These are phyloP conservation scores for Tachina grossa DNA, from an alignment of 2,888 invertebrate genomes.

Conservation along the genomic window DNA sequence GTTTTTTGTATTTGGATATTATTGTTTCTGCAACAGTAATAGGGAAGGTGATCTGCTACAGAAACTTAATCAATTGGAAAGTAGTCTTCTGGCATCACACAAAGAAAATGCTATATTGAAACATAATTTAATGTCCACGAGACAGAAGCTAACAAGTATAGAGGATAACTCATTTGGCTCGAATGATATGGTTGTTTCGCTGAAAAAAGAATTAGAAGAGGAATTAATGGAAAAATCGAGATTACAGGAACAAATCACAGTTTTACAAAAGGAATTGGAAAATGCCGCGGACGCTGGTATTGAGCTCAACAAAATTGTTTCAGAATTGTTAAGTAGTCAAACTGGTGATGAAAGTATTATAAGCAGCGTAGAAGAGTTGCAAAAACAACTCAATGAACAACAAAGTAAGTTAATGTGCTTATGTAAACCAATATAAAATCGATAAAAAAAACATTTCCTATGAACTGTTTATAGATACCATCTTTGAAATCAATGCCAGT, in stretches of 20 bases:
- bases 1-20: constrained; percentile 89
- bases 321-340: constrained; percentile 87
- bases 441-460: not conserved
- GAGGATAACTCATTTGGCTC: constrained; percentile 89
- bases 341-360: constrained; percentile 86
- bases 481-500: constrained; percentile 84
- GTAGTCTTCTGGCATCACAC: constrained; percentile 85
- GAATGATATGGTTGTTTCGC: constrained; percentile 87
- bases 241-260: constrained; percentile 87
- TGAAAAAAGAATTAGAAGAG: constrained; percentile 87
- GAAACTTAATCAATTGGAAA: constrained; percentile 86
- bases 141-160: constrained; percentile 85
- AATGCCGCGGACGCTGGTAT: constrained; percentile 91
- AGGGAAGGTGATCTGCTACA: constrained; percentile 88
- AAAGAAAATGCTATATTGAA: constrained; percentile 88
- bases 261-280: constrained; percentile 89
- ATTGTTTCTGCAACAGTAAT: constrained; percentile 89
- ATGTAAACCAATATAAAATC: not conserved
- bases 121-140: constrained; percentile 85
- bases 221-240: constrained; percentile 83
- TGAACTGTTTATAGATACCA: constrained; percentile 79
- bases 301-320: constrained; percentile 88
- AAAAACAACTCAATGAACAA: constrained; percentile 86
- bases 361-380: constrained; percentile 87
- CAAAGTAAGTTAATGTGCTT: constrained; percentile 81